These are phyloP conservation scores for Spilogale gracilis DNA, from an alignment of 2,113 vertebrate species.

Conservation along the genomic window DNA sequence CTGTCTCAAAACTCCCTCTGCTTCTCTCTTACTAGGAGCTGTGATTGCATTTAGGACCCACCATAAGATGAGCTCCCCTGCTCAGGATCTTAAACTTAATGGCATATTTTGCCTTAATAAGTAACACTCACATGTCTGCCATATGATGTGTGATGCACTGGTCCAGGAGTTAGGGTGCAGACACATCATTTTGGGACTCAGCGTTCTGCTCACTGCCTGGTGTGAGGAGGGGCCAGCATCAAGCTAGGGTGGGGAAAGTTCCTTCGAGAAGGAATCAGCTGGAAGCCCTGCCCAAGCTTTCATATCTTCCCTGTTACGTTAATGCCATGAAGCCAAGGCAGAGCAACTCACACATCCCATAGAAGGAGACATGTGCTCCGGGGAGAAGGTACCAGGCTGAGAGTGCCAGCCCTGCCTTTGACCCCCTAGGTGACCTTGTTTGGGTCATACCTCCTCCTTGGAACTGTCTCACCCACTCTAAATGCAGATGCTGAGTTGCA, in stretches of 20 bases:
- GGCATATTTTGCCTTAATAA: neutral
- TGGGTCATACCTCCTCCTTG: neutral
- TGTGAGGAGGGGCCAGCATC: neutral
- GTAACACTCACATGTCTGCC: neutral
- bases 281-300: neutral
- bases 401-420: neutral
- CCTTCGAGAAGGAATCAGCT: neutral
- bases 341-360: accelerated
- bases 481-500: neutral
- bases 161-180: neutral
- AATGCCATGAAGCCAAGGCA: neutral
- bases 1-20: neutral
- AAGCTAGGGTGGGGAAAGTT: neutral
- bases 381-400: accelerated
- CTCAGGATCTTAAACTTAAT: neutral
- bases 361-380: accelerated
- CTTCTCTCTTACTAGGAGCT: neutral
- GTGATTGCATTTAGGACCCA: neutral
- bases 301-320: neutral
- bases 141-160: accelerated
- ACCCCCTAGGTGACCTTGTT: too few species aligned
- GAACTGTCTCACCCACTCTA: neutral
- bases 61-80: neutral
- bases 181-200: neutral
- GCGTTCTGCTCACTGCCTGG: neutral